These are phyloP conservation scores for Limnephilus rhombicus DNA, from an alignment of 2,888 invertebrate species.

Conservation along the genomic window DNA sequence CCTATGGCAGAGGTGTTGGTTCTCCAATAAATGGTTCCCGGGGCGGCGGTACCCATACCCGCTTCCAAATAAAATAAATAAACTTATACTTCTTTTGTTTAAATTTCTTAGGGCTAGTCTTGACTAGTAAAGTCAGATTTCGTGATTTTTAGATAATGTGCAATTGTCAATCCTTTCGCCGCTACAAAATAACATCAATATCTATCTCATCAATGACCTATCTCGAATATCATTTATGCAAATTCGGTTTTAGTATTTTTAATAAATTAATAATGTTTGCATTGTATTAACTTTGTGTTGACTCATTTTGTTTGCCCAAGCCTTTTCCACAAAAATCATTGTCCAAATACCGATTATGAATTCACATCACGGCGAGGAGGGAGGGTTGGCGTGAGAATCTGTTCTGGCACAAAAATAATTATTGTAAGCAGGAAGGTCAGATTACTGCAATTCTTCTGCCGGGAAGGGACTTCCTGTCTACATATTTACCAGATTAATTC, in stretches of 20 bases:
- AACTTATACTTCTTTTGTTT: too few relatives aligned
- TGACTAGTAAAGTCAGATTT: too few relatives aligned
- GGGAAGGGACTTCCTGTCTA: conserved; percentile 23
- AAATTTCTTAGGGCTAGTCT: too few relatives aligned
- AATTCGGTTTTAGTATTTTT: not conserved
- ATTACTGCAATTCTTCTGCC: conserved; percentile 19
- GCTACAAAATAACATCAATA: too few relatives aligned
- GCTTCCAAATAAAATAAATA: too few relatives aligned
- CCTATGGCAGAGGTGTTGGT: too few relatives aligned
- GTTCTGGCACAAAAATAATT: not conserved
- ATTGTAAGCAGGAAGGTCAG: conserved; percentile 15
- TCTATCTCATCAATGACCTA: too few relatives aligned
- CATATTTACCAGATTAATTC: conserved; percentile 32
- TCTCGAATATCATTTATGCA: too few relatives aligned
- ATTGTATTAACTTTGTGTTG: not conserved
- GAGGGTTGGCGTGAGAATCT: not conserved
- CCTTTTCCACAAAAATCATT: conserved; percentile 4
- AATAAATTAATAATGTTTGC: not conserved
- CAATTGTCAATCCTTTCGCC: too few relatives aligned
- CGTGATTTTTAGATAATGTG: too few relatives aligned
- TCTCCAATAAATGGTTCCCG: too few relatives aligned
- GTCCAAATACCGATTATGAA: conserved; percentile 3
- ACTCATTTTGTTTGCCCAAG: not conserved
- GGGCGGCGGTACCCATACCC: too few relatives aligned
- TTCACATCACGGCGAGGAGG: not conserved